These are phyloP conservation scores for Sylvia atricapilla DNA, from an alignment of 2,113 vertebrate genomes.

Conservation along the genomic window DNA sequence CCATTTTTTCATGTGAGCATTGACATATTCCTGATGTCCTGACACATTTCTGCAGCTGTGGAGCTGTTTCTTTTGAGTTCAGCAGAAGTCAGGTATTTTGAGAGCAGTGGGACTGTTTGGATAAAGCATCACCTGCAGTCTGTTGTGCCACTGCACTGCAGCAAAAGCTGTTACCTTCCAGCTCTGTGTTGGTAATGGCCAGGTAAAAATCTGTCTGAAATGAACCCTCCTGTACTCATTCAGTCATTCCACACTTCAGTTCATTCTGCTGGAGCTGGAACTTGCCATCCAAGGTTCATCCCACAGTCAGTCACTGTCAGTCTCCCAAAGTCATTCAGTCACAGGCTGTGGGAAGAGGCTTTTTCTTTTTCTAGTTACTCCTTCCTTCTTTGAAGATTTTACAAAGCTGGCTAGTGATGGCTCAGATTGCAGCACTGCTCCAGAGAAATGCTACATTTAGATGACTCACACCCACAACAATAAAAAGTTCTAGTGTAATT, in stretches of 20 bases:
- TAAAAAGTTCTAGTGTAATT: constrained; percentile 31
- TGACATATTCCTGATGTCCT: not conserved
- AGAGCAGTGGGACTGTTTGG: not conserved
- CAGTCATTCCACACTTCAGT: not conserved
- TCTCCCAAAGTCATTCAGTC: not conserved
- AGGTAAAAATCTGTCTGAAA: not conserved
- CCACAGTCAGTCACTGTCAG: not conserved
- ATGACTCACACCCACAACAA: constrained; percentile 40
- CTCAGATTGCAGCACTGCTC: not conserved
- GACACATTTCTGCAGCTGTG: not conserved
- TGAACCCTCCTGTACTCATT: not conserved
- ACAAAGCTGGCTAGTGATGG: not conserved
- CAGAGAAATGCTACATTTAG: constrained; percentile 2
- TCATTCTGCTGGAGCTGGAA: not conserved
- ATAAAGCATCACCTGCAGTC: not conserved
- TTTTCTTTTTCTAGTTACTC: not conserved
- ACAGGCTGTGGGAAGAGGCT: not conserved
- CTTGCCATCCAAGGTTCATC: not conserved
- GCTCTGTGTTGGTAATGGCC: not conserved
- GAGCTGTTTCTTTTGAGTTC: not conserved
- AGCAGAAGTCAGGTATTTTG: not conserved
- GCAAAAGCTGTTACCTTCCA: not conserved
- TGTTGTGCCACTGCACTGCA: not conserved
- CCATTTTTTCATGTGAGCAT: not conserved
- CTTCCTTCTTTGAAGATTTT: not conserved